phyloP scores from a whole-genome alignment of 2,888 invertebrate species.

The Koerneria pararmatus region DNA sequence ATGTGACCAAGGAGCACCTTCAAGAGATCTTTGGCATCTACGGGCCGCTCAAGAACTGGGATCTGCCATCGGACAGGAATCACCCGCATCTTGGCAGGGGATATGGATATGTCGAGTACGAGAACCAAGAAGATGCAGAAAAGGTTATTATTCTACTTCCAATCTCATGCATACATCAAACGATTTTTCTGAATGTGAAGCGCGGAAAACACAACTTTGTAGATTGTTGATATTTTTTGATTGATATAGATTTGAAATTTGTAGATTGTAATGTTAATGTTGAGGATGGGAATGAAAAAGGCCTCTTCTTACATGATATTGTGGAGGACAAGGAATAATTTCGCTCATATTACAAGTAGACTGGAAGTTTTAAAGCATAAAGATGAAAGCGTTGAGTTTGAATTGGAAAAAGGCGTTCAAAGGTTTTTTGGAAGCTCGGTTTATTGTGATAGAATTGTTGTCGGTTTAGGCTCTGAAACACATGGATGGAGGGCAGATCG shows the following conservation, averaged over 20 bases:
- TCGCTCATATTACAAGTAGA: neutral
- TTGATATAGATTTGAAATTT: no score
- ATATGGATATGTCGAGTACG: slow-evolving; percentile 91
- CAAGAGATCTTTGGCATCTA: slow-evolving; percentile 78
- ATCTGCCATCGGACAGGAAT: slow-evolving; percentile 81
- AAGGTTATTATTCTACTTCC: no score
- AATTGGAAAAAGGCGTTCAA: neutral
- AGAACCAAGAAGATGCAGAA: slow-evolving; percentile 88
- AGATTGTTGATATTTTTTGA: neutral
- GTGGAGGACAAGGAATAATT: neutral
- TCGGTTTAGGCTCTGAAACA: slow-evolving; percentile 79
- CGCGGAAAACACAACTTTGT: no score
- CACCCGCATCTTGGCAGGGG: slow-evolving; percentile 86
- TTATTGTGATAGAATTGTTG: neutral
- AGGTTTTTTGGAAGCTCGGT: neutral
- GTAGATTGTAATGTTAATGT: neutral
- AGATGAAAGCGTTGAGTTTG: neutral
- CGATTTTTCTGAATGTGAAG: no score
- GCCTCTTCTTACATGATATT: neutral
- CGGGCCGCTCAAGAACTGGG: slow-evolving; percentile 76
- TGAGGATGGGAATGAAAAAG: neutral
- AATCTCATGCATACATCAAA: no score
- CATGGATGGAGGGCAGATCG: slow-evolving; percentile 81
- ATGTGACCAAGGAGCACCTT: slow-evolving; percentile 70
- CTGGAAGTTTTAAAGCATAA: neutral